These are phyloP conservation scores for Ichneumoninae sp. DNA, from an alignment of 2,888 invertebrate species.

Conservation along the genomic window DNA sequence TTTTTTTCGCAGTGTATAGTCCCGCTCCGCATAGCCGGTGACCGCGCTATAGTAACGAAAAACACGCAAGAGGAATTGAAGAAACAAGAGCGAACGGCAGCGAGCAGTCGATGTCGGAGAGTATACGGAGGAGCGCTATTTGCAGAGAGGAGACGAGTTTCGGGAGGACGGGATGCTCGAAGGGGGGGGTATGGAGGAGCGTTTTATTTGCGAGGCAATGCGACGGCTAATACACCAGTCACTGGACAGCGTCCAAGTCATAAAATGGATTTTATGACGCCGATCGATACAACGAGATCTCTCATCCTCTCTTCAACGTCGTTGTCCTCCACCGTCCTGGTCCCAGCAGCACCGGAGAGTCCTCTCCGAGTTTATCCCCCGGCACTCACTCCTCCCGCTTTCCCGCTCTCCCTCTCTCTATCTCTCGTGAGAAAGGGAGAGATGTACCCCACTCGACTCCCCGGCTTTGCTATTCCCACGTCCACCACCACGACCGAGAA, in stretches of 20 bases:
- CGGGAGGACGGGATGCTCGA: conserved; percentile 61
- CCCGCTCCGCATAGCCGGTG: neutral
- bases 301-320: conserved; percentile 73
- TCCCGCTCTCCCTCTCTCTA: conserved; percentile 27
- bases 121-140: conserved; percentile 22
- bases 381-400: conserved; percentile 44
- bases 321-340: conserved; percentile 66
- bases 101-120: conserved; percentile 50
- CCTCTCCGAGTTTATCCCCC: conserved; percentile 60
- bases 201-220: conserved; percentile 83
- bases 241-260: conserved; percentile 84
- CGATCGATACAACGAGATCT: conserved; percentile 82
- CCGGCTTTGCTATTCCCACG: conserved; percentile 72
- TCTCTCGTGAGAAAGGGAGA: conserved; percentile 25
- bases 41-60: conserved; percentile 5
- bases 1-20: no score
- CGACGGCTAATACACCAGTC: conserved; percentile 84
- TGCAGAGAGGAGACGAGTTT: conserved; percentile 57
- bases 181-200: conserved; percentile 73
- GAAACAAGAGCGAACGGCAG: conserved; percentile 52
- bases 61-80: conserved; percentile 39
- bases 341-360: conserved; percentile 58
- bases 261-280: conserved; percentile 83
- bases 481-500: conserved; percentile 60
- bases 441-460: conserved; percentile 51